These are phyloP conservation scores for Parus major DNA, from an alignment of 2,113 vertebrate genomes.

Conservation along the genomic window DNA sequence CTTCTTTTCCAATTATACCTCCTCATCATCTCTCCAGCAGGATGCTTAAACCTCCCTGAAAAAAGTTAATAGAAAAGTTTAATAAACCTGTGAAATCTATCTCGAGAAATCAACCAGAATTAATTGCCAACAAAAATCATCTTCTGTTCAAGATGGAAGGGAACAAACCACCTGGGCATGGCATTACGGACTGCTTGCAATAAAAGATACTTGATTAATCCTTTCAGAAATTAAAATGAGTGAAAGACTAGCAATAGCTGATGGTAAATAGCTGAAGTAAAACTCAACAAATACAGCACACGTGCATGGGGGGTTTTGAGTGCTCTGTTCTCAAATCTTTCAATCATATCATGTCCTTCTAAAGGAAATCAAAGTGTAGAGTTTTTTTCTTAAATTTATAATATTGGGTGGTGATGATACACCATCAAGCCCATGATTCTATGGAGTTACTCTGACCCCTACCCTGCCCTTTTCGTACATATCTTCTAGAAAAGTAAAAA, in stretches of 20 bases:
- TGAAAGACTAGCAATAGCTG: background rate
- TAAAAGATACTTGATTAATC: background rate
- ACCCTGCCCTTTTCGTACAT: background rate
- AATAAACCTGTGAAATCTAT: background rate
- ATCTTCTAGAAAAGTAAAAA: background rate
- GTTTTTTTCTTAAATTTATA: background rate
- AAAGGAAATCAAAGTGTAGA: background rate
- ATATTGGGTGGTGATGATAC: background rate
- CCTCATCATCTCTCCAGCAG: background rate
- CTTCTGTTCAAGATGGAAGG: background rate
- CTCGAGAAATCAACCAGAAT: background rate
- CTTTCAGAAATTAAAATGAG: background rate
- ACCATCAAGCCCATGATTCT: accelerated
- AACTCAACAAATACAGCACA: background rate
- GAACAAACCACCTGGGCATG: background rate
- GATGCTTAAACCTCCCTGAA: background rate
- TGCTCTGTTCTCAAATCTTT: background rate
- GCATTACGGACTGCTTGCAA: background rate
- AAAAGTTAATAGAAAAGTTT: background rate
- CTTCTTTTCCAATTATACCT: background rate
- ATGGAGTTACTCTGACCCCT: background rate
- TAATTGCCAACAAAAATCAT: background rate
- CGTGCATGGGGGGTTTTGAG: accelerated
- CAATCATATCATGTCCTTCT: background rate
- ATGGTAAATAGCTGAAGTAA: background rate